Evolutionary conservation across 2,797 vertebrate species (phyloP), one percentile per base, ranked within the genome.

Genomic region (Carduelis carduelis): DNA sequence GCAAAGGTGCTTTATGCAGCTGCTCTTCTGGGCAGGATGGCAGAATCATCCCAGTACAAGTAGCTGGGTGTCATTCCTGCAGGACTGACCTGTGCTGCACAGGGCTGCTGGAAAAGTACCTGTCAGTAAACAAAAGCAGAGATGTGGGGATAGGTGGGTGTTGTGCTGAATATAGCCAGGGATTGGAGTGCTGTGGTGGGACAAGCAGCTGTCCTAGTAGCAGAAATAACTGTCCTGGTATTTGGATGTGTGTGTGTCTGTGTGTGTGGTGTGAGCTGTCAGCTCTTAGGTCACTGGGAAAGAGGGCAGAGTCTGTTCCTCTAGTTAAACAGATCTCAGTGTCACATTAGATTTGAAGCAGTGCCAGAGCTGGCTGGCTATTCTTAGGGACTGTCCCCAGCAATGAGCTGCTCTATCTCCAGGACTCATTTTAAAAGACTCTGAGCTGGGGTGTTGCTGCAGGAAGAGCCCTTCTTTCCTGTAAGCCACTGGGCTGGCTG

Each of bases 31-130:
- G 84, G 59, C 37, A 46, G 56, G 28, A 83, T 43, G 66, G 78
- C 46, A 81, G 68, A 83, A 91, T 60, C 34, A 32, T 63, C 68
- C 68, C 19, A 2, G 85, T 80, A 53, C 53, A 72, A 89, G 85
- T 3, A 3, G 11, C 14, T 86, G 72, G 71, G 87, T 93, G 84
- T 91, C 32, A 88, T 44, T 35, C 23, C 46, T 77, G 64, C 16
- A 56, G 55, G 69, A 37, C 68, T 72, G 85, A 39, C 43, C 57
- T 74, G 63, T 69, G 79, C 79, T 68, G 79, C 49, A 43, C 55
- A 82, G 89, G 47, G 86, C 93, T 94, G 78, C 60, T 96, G 96
- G 95, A 96, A 97, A 96, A 95, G 91, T 95, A 96, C 95, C 37
- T 87, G 34, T 44, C 3, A 3, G 69, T 95, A 94, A 95, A 91